Base-by-base conservation (phyloP, 2,888 invertebrate genomes). In the Noctuana brunneofusca region DNA sequence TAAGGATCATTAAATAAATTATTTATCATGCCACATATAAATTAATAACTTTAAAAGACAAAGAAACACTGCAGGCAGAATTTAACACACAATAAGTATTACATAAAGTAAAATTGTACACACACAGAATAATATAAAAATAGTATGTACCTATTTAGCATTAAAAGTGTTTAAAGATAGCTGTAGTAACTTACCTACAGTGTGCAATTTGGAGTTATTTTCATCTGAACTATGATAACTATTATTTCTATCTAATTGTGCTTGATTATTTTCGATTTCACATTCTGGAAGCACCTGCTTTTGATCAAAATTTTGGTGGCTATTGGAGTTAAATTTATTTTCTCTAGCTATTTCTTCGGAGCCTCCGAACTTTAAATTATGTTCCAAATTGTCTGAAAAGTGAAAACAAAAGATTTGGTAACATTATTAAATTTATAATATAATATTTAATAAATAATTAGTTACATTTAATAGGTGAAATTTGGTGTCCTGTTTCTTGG, bases 191-290 rank as follows among this genome's bases (percentile, higher is more conserved):
- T 38, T 14, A 38, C 38, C 38, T 38, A 16, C 27, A 59, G 8
- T 53, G 27, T 58, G 30, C 20, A 41, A 2, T 24, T 52, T 11
- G 20, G 43, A 46, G 16, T 53, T 43, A 18, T 53, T 62, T 16
- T 32, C 38, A 41, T 55, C 43, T 43, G 12, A 12, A 24, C 12
- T 50, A 35, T 72, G 69, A 73, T 79, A 78, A 75, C 80, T 81
- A 69, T 74, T 79, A 75, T 78, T 80, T 75, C 80, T 84, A 85
- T 74, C 81, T 85, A 89, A 75, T 75, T 81, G 78, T 80, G 80
- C 69, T 78, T 78, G 66, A 74, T 86, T 82, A 68, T 71, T 75
- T 79, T 83, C 75, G 76, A 70, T 86, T 86, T 88, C 85, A 86
- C 86, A 82, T 69, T 75, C 69, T 68, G 88, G 87, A 86, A 88